phyloP scores from a whole-genome alignment of 1,140 invertebrate genomes.

The Calycopis cecrops region DNA sequence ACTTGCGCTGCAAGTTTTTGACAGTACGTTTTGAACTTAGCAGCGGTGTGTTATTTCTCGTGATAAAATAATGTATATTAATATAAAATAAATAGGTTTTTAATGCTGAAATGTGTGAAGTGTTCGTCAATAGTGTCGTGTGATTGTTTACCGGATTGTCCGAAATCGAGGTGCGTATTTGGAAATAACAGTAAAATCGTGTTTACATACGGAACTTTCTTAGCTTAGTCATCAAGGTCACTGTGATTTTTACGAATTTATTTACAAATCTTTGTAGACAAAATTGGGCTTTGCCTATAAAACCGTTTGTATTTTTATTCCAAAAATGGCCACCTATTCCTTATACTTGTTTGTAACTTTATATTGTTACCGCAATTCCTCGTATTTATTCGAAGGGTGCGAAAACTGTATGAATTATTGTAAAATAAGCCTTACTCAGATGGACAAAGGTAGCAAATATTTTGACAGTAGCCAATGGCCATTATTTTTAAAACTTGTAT shows the following conservation, averaged over 20 bases:
- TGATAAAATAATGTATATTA: conserved; percentile 15
- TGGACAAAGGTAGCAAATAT: no score
- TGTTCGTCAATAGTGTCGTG: conserved; percentile 22
- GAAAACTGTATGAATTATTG: no score
- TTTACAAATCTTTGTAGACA: no score
- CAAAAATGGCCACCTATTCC: no score
- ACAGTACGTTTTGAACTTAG: conserved; percentile 58
- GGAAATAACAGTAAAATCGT: conserved; percentile 30
- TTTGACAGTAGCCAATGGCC: no score
- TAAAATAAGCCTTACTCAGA: no score
- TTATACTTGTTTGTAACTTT: no score
- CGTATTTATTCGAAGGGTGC: no score
- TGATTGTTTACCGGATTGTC: conserved; percentile 14
- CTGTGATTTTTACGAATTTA: conserved; percentile 22
- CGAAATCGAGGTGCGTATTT: conserved; percentile 18
- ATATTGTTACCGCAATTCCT: no score
- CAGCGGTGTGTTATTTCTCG: conserved; percentile 31
- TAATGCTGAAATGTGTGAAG: conserved; percentile 23
- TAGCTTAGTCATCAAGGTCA: conserved; percentile 55
- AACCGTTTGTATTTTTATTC: no score
- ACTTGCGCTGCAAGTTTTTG: conserved; percentile 69
- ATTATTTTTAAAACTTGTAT: no score
- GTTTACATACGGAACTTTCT: conserved; percentile 46
- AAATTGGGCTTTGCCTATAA: no score
- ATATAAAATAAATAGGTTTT: conserved; percentile 29